Conservation (phyloP, 2,797 vertebrate genomes). For the Otus scops region DNA sequence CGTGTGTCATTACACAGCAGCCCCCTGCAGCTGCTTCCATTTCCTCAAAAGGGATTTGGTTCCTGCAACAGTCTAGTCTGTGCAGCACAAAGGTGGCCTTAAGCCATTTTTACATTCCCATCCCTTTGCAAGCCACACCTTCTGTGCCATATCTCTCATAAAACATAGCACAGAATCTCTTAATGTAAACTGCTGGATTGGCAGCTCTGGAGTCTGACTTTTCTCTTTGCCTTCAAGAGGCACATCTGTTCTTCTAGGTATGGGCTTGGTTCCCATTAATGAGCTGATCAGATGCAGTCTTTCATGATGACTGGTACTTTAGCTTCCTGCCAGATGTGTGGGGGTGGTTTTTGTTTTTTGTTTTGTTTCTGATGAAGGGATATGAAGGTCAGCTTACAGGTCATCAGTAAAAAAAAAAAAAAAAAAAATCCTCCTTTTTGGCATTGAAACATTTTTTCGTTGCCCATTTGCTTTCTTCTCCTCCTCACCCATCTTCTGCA, state of each 20-base stretch:
- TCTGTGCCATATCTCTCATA: neutral
- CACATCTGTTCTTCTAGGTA: constrained; percentile 9
- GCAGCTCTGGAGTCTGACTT: constrained; percentile 10
- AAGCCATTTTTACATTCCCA: constrained; percentile 15
- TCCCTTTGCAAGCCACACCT: neutral
- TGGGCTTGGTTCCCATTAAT: constrained; percentile 44
- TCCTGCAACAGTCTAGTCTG: neutral
- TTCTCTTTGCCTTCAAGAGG: constrained; percentile 12
- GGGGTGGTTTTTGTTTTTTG: constrained; percentile 4
- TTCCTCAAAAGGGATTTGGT: neutral
- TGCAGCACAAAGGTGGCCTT: constrained; percentile 8
- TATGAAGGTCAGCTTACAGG: neutral
- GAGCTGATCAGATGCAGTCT: constrained; percentile 42
- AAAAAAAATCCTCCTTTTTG: neutral
- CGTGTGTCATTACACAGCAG: neutral
- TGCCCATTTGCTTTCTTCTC: neutral
- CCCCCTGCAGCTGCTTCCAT: neutral
- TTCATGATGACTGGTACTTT: constrained; percentile 17
- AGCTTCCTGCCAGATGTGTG: constrained; percentile 54
- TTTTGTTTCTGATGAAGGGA: constrained; percentile 23
- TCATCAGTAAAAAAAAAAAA: neutral
- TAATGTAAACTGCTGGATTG: neutral
- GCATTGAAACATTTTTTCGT: neutral
- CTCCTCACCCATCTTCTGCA: neutral
- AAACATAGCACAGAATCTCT: neutral